A percentile compares a stretch with the other conserved stretches of the same genome.
phyloP scores from a whole-genome alignment of 2,113 vertebrate species.

The Macroglossus sobrinus region DNA sequence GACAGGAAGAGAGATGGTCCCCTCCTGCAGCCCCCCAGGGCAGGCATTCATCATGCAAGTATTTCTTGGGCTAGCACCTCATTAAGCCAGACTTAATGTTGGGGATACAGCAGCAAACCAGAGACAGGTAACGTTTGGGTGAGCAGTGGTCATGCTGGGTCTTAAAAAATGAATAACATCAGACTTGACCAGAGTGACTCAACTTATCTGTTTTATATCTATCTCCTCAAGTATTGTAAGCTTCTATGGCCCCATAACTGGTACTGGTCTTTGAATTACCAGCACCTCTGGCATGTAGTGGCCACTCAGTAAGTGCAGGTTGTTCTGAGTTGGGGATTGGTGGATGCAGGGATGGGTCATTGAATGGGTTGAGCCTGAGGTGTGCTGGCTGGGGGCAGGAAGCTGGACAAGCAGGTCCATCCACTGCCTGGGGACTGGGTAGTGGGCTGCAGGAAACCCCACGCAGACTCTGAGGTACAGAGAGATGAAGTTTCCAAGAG shows the following conservation, averaged over 20 bases:
- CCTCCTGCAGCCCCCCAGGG: not conserved
- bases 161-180: not conserved
- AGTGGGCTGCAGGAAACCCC: not conserved
- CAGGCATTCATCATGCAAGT: conserved; percentile 21
- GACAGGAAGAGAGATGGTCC: not conserved
- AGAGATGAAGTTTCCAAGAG: not conserved
- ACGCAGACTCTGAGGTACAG: not conserved
- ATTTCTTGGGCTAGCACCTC: not conserved
- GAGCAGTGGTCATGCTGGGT: not conserved
- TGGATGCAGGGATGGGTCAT: not conserved
- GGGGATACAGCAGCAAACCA: not conserved
- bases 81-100: not conserved
- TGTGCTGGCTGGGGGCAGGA: not conserved
- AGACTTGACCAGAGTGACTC: not conserved
- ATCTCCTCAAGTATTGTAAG: not conserved
- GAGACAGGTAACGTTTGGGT: not conserved
- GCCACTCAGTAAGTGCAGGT: not conserved
- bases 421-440: not conserved
- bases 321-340: not conserved
- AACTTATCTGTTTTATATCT: not conserved
- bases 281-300: not conserved
- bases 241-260: not conserved
- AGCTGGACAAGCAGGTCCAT: not conserved
- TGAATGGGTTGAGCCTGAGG: not conserved
- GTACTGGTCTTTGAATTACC: not conserved